These are phyloP conservation scores for Cassiopea andromeda DNA, from an alignment of 30 jellyfish, hydroid and myxozoan genomes.

Conservation along the genomic window DNA sequence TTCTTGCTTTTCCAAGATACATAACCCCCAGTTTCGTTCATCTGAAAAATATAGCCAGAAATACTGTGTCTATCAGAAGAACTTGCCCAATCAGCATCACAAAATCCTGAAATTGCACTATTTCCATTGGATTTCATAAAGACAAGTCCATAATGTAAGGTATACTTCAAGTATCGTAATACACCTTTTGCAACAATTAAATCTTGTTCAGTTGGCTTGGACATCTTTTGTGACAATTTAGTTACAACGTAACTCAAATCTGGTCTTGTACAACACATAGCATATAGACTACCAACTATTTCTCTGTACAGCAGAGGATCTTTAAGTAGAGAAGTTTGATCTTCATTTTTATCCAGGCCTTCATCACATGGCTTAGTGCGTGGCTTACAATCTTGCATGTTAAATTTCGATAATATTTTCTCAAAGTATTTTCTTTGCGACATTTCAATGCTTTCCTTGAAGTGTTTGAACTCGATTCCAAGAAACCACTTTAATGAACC, in stretches of 20 bases:
- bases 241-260: conserved; percentile 36
- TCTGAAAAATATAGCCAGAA: conserved; percentile 31
- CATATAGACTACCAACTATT: conserved; percentile 21
- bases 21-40: conserved; percentile 20
- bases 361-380: conserved; percentile 6
- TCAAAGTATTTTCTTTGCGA: conserved; percentile 8
- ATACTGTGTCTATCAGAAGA: conserved; percentile 26
- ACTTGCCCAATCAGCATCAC: conserved; percentile 48
- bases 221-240: conserved; percentile 31
- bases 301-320: conserved; percentile 22
- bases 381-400: conserved; percentile 62
- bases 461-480: background rate
- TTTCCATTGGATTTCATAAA: conserved; percentile 16
- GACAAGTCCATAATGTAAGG: conserved; percentile 10
- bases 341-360: background rate
- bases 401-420: conserved; percentile 21
- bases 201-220: conserved; percentile 27
- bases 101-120: conserved; percentile 3
- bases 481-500: conserved; percentile 26
- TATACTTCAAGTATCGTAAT: conserved; percentile 28
- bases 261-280: conserved; percentile 29
- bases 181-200: conserved; percentile 14
- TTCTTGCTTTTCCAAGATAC: conserved; percentile 43
- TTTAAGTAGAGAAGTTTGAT: conserved; percentile 7
- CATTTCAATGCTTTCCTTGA: background rate